Base-by-base conservation (phyloP, 2,113 vertebrate genomes). In the Spermophilus dauricus region DNA sequence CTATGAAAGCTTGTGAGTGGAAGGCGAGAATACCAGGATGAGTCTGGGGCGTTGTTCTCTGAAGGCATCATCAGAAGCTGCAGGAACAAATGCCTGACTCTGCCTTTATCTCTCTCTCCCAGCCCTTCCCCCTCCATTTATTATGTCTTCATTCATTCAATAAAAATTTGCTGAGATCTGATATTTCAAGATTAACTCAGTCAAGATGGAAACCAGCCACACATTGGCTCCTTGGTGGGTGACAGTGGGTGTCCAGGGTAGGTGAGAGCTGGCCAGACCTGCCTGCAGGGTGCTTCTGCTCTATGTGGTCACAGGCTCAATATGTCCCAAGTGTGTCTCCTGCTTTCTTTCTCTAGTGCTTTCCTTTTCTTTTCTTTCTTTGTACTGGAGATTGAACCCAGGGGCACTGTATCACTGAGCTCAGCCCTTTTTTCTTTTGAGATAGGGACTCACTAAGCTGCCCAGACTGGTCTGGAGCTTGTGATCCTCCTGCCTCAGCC, bases 1-100 rank as follows among this genome's bases (percentile, higher is more conserved):
- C 76, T 97, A 98, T 0, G 97, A 97, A 9, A 16, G 9, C 37
- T 0, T 98, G 82, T 97, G 93, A 97, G 45, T 34, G 0, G 24
- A 17, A 84, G 63, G 17, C 26, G 6, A 92, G 45, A 58, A 16
- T 0, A 18, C 65, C 72, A 28, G 56, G 11, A 12, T 10, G 32
- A 22, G 4, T 42, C 3, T 53, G 61, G 86, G 37, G 22, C 39
- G 0, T 10, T 2, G 0, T 17, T 22, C 34, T 39, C 84, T 0
- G 2, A 58, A 89, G 76, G 32, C 11, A 1, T 37, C 42, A 0
- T 18, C 70, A 4, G 42, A 42, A 77, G 61, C 53, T 0, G 0
- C 0, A 0, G 58, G 13, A 16, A 39, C 1, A 24, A 51, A 10
- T 0, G 7, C 30, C 2, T 2, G 51, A 17, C 8, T 48, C 58